Base-by-base conservation (phyloP, 2,797 vertebrate genomes). In the Diplodus puntazzo region DNA sequence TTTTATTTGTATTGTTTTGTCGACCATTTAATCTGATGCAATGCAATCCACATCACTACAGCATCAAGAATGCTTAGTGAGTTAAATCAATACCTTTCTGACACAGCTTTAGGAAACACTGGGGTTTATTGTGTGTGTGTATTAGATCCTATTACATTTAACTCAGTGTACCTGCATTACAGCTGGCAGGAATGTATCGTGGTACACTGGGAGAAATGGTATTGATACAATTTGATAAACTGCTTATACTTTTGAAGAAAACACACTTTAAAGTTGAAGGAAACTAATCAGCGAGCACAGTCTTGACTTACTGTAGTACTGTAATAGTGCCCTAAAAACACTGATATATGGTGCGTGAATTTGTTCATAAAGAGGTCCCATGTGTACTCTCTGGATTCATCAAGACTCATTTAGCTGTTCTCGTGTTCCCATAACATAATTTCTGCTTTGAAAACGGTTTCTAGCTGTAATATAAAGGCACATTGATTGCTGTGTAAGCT, bases 391-490 rank as follows among this genome's bases (percentile, higher is more conserved):
- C 34, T 50, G 17, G 16, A 23, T 34, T 23, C 21, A 25, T 42
- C n/a, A 30, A 50, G 11, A 27, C 12, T 42, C 27, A 14, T 17
- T 63, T 72, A 39, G 34, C 39, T 61, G 43, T 42, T 39, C 7
- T 18, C 12, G 2, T 52, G 13, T 53, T 67, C 11, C 34, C 10
- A n/a, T 45, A 11, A 8, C 65, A 11, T 69, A 50, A 53, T 52
- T 23, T 58, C 13, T 7, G 12, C 52, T 76, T 68, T 65, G 34
- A 79, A 62, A 62, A 57, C n/a, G 14, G 62, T 80, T 21, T 71
- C 52, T 3, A 48, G 11, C 45, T 46, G 3, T 12, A 69, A 57
- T 60, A 55, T 66, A 27, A 58, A 69, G 74, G 21, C 25, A 13
- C 53, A 57, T n/a, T 53, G 48, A 16, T 30, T 21, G 18, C 50